Conservation (phyloP, 2,797 vertebrate genomes). For the Sciurus vulgaris region DNA sequence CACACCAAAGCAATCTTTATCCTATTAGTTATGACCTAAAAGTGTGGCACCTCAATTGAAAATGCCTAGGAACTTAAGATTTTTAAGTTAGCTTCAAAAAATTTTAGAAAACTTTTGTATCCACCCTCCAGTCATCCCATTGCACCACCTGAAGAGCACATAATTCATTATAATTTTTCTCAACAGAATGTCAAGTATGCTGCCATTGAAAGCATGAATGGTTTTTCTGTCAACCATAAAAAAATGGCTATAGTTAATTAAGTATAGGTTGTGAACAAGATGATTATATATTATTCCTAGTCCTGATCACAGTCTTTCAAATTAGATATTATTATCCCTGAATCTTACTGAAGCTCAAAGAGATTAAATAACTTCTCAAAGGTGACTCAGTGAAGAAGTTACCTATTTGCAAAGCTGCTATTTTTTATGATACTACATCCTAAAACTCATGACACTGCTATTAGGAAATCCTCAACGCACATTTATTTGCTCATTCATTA, state of each 20-base stretch:
- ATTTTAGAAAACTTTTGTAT: constrained; percentile 46
- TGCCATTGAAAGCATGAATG: not conserved
- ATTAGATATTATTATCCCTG: not conserved
- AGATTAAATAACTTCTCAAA: constrained; percentile 40
- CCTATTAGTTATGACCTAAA: not conserved
- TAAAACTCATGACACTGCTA: not conserved
- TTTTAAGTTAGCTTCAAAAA: constrained; percentile 51
- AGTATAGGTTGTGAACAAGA: constrained; percentile 9
- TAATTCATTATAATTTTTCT: constrained; percentile 55
- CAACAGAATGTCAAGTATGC: not conserved
- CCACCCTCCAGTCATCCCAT: not conserved
- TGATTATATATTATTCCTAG: not conserved
- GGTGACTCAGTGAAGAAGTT: constrained; percentile 4
- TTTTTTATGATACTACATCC: not conserved
- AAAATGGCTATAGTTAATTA: constrained; percentile 29
- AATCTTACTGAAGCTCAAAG: constrained; percentile 52
- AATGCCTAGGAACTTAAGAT: not conserved
- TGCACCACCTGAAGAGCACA: not conserved
- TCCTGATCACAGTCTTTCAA: constrained; percentile 13
- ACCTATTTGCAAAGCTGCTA: not conserved
- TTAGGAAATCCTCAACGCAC: not conserved
- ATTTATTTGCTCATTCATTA: constrained; percentile 37
- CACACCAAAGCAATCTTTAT: not conserved
- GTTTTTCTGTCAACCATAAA: constrained; percentile 2
- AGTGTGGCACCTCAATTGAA: constrained; percentile 11